These are phyloP conservation scores for Trichonephila clavipes DNA, from an alignment of 1,140 invertebrate species.

Conservation along the genomic window DNA sequence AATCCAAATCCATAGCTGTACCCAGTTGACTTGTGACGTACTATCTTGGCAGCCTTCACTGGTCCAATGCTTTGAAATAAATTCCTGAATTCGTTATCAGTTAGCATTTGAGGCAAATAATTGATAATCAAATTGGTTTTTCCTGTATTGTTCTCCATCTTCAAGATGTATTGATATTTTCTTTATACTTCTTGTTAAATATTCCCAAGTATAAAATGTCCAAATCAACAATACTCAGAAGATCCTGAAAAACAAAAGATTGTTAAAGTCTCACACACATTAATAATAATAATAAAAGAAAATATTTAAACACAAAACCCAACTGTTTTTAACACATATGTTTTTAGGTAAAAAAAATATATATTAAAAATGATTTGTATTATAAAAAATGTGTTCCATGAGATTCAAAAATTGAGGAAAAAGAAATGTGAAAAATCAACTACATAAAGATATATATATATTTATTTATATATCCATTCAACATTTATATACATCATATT, in stretches of 20 bases:
- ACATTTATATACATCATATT: no score
- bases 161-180: constrained; percentile 48
- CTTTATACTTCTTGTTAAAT: constrained; percentile 12
- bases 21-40: constrained; percentile 95
- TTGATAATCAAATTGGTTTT: constrained; percentile 94
- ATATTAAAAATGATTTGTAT: no score
- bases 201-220: neutral
- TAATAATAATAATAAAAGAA: no score
- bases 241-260: neutral
- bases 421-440: no score
- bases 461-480: no score
- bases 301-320: no score
- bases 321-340: no score
- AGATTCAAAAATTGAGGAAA: no score
- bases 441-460: no score
- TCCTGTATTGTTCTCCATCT: constrained; percentile 43
- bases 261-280: no score
- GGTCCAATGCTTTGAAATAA: constrained; percentile 93
- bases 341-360: no score
- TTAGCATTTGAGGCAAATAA: constrained; percentile 95
- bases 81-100: constrained; percentile 92
- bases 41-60: constrained; percentile 93
- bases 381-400: no score
- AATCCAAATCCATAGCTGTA: constrained; percentile 98
- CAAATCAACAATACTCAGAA: neutral